Evolutionary conservation across 2,797 vertebrate species (phyloP), one percentile per base, ranked within the genome.

Genomic region (Denticeps clupeoides): DNA sequence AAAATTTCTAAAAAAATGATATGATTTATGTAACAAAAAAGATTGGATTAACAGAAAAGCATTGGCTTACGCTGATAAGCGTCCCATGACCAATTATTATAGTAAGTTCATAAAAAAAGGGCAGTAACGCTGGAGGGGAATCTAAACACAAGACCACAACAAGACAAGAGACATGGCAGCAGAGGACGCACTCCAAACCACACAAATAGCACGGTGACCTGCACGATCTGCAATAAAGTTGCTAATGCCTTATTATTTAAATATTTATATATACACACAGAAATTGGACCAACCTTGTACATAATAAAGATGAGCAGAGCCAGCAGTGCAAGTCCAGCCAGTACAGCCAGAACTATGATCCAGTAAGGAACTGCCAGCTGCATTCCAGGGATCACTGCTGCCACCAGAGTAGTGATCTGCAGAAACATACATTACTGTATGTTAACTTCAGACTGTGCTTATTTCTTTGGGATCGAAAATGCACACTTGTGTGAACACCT

Each of bases 261-360:
- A 7, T 5, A 23, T 24, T 2, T 24, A 4, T 24, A 6, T 1
- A 24, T 7, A 7, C 1, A 6, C 7, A 18, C 7, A 19, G 10
- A 18, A 16, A 4, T 8, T 19, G 9, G 7, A 38, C 35, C 16
- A 18, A 87, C 85, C 69, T 83, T 83, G 65, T 87, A 77, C 86
- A 88, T 88, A 27, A 88, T 71, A 31, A 87, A 79, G 2, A 87
- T 81, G 13, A 88, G 62, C 29, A 85, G 66, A 43, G 75, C 77
- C 62, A 88, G 55, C 23, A 88, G 69, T 49, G 88, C 56, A 21
- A 88, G 64, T 28, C 86, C 86, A 38, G 86, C 82, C 4, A 88
- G 64, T 31, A 87, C 81, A 1, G 86, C 86, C 65, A 87, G 45
- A 65, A 85, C 80, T 53, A 87, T 87, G 48, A 88, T 81, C 86